Conservation (phyloP, 2,888 invertebrate genomes). For the Cantharis rustica region DNA sequence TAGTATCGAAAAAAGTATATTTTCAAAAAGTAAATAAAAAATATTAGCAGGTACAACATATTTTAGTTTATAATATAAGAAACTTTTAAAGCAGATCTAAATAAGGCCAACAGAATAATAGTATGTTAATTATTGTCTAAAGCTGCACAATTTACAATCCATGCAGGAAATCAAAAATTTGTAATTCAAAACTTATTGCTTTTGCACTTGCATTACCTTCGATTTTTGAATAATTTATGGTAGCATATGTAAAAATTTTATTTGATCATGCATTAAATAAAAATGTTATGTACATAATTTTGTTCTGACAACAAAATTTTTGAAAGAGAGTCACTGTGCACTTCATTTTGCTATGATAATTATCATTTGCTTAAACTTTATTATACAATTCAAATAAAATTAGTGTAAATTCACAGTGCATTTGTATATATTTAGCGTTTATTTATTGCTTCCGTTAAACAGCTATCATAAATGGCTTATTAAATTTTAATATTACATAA, state of each 20-base stretch:
- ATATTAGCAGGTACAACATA: background rate
- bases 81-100: background rate
- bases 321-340: background rate
- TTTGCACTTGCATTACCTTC: slow-evolving; percentile 5
- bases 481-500: background rate
- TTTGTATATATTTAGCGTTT: background rate
- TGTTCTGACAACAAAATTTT: background rate
- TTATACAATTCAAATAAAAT: background rate
- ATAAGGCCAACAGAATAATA: background rate
- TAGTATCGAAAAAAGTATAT: too few relatives aligned
- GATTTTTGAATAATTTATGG: slow-evolving; percentile 6
- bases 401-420: background rate
- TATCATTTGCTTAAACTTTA: background rate
- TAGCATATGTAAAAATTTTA: background rate
- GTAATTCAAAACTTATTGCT: slow-evolving; percentile 7
- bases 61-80: background rate
- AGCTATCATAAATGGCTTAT: background rate
- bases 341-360: background rate
- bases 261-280: background rate
- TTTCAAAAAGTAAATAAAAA: too few relatives aligned
- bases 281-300: background rate
- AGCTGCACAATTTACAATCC: slow-evolving; percentile 1
- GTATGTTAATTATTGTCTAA: slow-evolving; percentile 3
- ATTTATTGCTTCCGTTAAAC: background rate
- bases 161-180: slow-evolving; percentile 12